phyloP scores from a whole-genome alignment of 2,113 vertebrate species.

The Pao palembangensis region DNA sequence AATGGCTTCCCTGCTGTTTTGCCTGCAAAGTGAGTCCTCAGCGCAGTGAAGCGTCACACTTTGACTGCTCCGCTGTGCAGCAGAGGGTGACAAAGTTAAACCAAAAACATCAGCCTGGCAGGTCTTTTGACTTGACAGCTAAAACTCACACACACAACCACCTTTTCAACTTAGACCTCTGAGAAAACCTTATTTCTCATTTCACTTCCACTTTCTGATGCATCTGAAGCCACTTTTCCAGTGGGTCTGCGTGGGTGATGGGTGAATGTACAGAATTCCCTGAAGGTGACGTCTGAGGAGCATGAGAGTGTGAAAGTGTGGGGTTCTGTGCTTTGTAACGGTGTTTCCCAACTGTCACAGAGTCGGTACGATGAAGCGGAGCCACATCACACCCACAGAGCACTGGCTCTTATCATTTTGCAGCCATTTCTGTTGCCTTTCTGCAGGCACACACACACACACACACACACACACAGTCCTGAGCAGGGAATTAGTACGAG shows the following conservation, averaged over 20 bases:
- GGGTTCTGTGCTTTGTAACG: conserved; percentile 42
- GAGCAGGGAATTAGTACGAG: conserved; percentile 24
- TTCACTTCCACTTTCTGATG: conserved; percentile 20
- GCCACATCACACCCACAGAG: conserved; percentile 57
- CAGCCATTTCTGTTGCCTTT: conserved; percentile 46
- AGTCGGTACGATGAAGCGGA: conserved; percentile 34
- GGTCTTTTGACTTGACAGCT: conserved; percentile 14
- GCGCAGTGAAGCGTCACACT: conserved; percentile 14
- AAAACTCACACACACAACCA: neutral
- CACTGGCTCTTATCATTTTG: conserved; percentile 56
- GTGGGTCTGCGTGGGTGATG: conserved; percentile 19
- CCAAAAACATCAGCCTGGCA: conserved; percentile 25
- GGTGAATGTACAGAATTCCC: conserved; percentile 23
- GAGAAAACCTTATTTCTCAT: conserved; percentile 19
- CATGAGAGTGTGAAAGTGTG: conserved; percentile 34
- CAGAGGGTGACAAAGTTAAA: conserved; percentile 21
- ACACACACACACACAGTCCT: conserved; percentile 1
- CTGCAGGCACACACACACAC: neutral
- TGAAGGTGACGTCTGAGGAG: conserved; percentile 36
- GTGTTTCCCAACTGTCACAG: conserved; percentile 31
- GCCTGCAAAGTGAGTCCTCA: conserved; percentile 11
- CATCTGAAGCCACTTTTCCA: conserved; percentile 22
- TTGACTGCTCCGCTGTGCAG: conserved; percentile 7
- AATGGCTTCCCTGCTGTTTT: conserved; percentile 5
- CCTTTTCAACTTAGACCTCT: conserved; percentile 25